Evolutionary conservation across 1,140 invertebrate genomes (phyloP), one percentile per base, ranked within the genome.

Genomic region (Drosophila setifemur): DNA sequence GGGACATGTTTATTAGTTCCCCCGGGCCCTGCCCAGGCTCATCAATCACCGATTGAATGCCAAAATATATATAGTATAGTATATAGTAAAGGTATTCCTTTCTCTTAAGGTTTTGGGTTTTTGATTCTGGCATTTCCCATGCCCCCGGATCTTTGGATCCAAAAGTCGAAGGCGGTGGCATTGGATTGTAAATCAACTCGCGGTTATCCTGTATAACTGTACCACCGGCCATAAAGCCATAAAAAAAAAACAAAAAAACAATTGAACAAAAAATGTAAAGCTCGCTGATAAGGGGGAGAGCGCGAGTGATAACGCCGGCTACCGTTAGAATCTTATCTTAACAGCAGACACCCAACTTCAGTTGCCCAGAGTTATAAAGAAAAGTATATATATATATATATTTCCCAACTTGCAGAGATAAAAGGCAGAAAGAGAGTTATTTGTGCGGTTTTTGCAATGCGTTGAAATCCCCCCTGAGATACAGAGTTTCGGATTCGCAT

Each of bases 1-100:
- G 31, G 37, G 42, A 82, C 77, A 82, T 83, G 60, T 82, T 76
- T 82, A 82, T 82, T 82, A 82, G 77, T 37, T 76, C 77, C 67
- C 77, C 68, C 11, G 77, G 73, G 77, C 71, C 7, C 9, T 9
- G 9, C 14, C 4, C n/a, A 3, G 48, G 45, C 49, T 50, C 76
- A 81, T 81, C 76, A 71, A 81, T 81, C 76, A 81, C 48, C 5
- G 19, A 14, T 18, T 26, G 39, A 64, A 28, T 63, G 55, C 40
- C 23, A 63, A 63, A 55, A 33, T 31, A 19, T 5, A 14, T 1
- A 45, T 45, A 19, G 28, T n/a, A 37, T 16, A 2, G 14, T 14
- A 9, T 39, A 26, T 40, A n/a, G n/a, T n/a, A n/a, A n/a, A n/a
- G n/a, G n/a, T n/a, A n/a, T n/a, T n/a, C n/a, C n/a, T n/a, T n/a